These are phyloP conservation scores for Artibeus lituratus DNA, from an alignment of 2,797 vertebrate species.

Conservation along the genomic window DNA sequence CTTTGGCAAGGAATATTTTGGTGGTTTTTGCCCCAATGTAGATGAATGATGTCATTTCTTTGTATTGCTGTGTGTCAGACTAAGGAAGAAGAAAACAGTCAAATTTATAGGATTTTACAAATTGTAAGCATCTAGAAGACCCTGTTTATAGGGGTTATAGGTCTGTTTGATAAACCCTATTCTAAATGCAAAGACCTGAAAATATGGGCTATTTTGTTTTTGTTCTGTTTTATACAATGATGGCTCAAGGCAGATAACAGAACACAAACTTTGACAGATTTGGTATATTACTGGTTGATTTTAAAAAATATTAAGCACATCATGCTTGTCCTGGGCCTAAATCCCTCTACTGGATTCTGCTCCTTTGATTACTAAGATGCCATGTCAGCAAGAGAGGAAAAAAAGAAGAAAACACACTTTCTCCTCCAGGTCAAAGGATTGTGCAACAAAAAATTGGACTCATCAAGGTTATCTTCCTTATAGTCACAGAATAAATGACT, in stretches of 20 bases:
- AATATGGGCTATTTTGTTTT: background rate
- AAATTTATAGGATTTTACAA: background rate
- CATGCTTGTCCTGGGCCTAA: background rate
- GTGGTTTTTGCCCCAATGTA: background rate
- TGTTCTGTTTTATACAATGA: background rate
- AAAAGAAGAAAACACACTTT: background rate
- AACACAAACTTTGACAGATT: background rate
- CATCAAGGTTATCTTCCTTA: background rate
- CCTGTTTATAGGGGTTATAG: background rate
- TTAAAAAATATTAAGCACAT: background rate
- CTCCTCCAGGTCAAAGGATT: background rate
- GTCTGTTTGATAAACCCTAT: background rate
- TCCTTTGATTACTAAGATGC: background rate
- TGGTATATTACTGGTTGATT: background rate
- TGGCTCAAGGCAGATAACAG: background rate
- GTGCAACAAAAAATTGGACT: background rate
- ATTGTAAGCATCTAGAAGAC: background rate
- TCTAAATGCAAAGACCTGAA: background rate
- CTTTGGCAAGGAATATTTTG: background rate
- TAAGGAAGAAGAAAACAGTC: background rate
- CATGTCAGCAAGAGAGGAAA: background rate
- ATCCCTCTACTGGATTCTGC: background rate
- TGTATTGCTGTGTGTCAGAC: background rate
- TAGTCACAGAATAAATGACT: background rate
- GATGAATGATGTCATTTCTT: background rate